A percentile compares a stretch with the other conserved stretches of the same genome.
phyloP scores from a whole-genome alignment of 2,113 vertebrate genomes.

The Dasyprocta punctata region DNA sequence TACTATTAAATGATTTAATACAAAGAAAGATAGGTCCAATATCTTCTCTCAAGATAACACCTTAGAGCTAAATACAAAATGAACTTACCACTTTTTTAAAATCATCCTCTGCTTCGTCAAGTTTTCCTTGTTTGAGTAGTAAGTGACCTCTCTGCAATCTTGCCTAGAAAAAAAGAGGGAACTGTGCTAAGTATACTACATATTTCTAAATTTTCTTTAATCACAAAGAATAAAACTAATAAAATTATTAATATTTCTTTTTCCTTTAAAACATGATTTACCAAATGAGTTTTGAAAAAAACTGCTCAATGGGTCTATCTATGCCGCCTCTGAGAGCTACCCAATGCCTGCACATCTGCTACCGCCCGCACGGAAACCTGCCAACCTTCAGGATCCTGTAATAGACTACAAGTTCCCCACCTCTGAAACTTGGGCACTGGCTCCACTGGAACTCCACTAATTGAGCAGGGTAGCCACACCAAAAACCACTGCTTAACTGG shows the following conservation, averaged over 20 bases:
- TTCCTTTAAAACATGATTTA: too few relatives aligned
- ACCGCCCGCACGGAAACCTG: not conserved
- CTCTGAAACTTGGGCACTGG: not conserved
- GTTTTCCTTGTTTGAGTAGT: conserved; percentile 95
- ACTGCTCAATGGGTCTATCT: not conserved
- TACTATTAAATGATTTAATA: conserved; percentile 8
- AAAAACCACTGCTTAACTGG: not conserved
- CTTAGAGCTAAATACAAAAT: conserved; percentile 3
- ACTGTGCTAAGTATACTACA: not conserved
- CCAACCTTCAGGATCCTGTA: not conserved
- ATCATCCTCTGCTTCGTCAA: conserved; percentile 97
- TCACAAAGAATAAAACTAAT: conserved; percentile 23
- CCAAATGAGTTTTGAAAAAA: not conserved
- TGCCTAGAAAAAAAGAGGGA: conserved; percentile 86
- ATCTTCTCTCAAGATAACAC: conserved; percentile 16
- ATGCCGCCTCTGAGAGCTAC: not conserved
- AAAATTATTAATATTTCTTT: not conserved
- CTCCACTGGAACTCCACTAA: not conserved
- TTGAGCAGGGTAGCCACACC: not conserved
- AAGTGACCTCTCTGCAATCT: conserved; percentile 96
- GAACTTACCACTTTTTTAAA: conserved; percentile 96
- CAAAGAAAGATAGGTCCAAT: not conserved
- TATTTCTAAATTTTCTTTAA: conserved; percentile 61
- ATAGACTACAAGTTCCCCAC: not conserved
- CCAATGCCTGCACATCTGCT: not conserved